Evolutionary conservation across 2,797 vertebrate genomes (phyloP), one percentile per base, ranked within the genome.

Genomic region (Serranus cabrilla): DNA sequence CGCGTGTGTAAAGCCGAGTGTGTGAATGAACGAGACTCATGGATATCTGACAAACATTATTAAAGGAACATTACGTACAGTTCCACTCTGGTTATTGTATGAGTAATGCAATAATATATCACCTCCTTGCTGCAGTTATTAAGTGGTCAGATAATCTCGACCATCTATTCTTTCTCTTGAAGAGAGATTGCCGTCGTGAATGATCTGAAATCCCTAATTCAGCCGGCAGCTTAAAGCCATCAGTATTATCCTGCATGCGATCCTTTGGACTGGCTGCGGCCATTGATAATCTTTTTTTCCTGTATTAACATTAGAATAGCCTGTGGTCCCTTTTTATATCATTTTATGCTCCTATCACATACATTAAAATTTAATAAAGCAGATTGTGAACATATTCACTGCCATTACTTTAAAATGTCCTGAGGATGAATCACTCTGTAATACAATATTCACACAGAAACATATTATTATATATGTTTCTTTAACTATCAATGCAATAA

Each of bases 121-220:
- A 57, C 27, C 39, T 60, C 58, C 23, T 61, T 42, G 47, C 39
- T 81, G 69, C 79, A 75, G 23, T 72, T 37, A 59, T 25, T 81
- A 76, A 86, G 54, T 50, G 59, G 81, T 81, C 57, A 31, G 65
- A 83, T 91, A 71, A 90, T 85, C 78, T 78, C 6, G 4, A 73
- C 80, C 74, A 84, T 81, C 58, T 20, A 39, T 61, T 80, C 47
- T 31, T 81, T 82, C 82, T 80, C 54, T 81, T 76, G 50, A 49
- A 51, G 75, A 64, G 74, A 82, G 73, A 83, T 80, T 81, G 57
- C 60, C 25, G 2, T 59, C 54, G 50, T 81, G 95, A 89, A 89
- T 87, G 57, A 90, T 91, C 59, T 76, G 13, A 69, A 86, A 89
- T 86, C 83, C 72, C 46, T 74, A 76, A 86, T 85, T 90, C 84